Evolutionary conservation across 2,888 invertebrate species (phyloP).

Genomic region (Scaptodrosophila latifasciaeformis): DNA sequence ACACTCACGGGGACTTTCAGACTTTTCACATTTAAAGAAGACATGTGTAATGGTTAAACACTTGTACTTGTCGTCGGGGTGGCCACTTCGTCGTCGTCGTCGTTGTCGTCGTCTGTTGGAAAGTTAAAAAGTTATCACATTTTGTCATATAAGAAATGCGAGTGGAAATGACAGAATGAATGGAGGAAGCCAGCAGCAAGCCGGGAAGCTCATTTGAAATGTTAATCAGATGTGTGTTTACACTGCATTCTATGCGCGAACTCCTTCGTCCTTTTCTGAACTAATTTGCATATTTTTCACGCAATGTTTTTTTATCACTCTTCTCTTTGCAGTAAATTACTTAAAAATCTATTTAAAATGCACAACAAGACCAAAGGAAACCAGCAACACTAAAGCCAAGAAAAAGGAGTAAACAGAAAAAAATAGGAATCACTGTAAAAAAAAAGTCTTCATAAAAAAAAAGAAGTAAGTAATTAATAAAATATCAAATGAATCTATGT

Average conservation of each 20-base stretch:
- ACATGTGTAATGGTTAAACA: slow-evolving; percentile 13
- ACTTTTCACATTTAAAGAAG: too few relatives aligned
- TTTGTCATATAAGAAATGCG: too few relatives aligned
- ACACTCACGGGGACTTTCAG: neutral
- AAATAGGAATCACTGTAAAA: slow-evolving; percentile 6
- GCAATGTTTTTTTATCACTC: slow-evolving; percentile 19
- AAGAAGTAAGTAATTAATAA: slow-evolving; percentile 15
- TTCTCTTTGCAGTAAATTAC: slow-evolving; percentile 53
- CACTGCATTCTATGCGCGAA: neutral
- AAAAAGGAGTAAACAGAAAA: slow-evolving; percentile 13
- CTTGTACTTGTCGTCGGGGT: slow-evolving; percentile 24
- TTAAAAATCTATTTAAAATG: slow-evolving; percentile 61
- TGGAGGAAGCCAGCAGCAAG: too few relatives aligned
- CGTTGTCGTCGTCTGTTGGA: slow-evolving; percentile 4
- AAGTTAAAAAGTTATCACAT: slow-evolving; percentile 60
- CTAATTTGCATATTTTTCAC: slow-evolving; percentile 56
- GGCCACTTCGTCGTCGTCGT: neutral
- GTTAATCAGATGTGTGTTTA: slow-evolving; percentile 31
- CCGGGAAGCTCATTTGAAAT: slow-evolving; percentile 56
- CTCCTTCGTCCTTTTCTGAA: slow-evolving; percentile 5
- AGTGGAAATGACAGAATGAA: slow-evolving; percentile 8
- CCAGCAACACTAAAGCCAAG: slow-evolving; percentile 1
- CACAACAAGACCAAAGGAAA: slow-evolving; percentile 22
- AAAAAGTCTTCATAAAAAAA: slow-evolving; percentile 20
- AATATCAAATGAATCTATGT: neutral